Percentiles rank a stretch among this genome's conserved stretches.
Conservation (phyloP, 2,797 vertebrate genomes). For the Sebastes cheni region DNA sequence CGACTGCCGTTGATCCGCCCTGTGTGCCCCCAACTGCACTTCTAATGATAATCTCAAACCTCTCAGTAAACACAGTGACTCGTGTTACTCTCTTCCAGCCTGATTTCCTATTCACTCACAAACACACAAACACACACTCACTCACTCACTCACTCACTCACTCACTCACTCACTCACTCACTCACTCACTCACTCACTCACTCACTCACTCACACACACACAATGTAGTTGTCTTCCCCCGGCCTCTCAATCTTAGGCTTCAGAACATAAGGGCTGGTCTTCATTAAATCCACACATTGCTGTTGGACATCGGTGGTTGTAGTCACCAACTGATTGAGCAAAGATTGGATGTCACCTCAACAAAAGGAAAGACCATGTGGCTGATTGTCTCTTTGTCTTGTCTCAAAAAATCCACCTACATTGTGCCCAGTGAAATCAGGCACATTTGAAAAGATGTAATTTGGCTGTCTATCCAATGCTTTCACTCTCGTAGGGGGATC, state of each 20-base stretch:
- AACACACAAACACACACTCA: neutral
- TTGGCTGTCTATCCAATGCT: neutral
- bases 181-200: neutral
- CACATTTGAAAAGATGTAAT: neutral
- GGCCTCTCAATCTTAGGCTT: neutral
- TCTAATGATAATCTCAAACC: conserved; percentile 36
- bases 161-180: neutral
- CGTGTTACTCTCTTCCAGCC: conserved; percentile 7
- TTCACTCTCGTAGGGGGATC: neutral
- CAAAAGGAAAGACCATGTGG: neutral
- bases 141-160: neutral
- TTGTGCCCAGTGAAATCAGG: neutral
- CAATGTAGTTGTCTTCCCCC: neutral
- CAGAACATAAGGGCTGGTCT: neutral
- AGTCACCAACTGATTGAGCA: neutral
- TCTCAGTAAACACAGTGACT: conserved; percentile 36
- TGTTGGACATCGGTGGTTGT: neutral
- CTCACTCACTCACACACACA: neutral
- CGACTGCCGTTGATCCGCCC: conserved; percentile 30
- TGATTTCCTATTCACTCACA: conserved; percentile 22
- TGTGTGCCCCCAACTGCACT: conserved; percentile 21
- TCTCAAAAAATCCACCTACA: neutral
- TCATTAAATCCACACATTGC: neutral
- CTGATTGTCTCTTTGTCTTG: neutral
- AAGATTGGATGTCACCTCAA: neutral